Evolutionary conservation across 2,797 vertebrate species (phyloP).

Genomic region (Rhinatrema bivittatum): DNA sequence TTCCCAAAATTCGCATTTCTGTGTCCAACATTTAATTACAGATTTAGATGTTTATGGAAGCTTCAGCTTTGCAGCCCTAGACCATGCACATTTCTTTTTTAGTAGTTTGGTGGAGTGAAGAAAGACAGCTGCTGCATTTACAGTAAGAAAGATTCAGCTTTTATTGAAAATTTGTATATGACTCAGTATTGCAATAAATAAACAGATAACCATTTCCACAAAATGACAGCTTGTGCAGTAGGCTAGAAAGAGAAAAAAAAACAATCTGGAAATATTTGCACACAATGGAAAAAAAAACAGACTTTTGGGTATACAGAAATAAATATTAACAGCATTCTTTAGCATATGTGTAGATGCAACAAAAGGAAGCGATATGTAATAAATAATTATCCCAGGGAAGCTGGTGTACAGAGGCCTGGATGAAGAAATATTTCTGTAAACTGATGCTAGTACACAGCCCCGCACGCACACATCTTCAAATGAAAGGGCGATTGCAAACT

Average conservation of each 20-base stretch:
- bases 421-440: constrained; percentile 46
- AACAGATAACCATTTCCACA: constrained; percentile 76
- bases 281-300: constrained; percentile 53
- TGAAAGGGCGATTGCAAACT: constrained; percentile 21
- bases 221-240: constrained; percentile 44
- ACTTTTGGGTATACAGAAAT: constrained; percentile 64
- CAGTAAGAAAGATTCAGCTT: constrained; percentile 83
- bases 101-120: no score
- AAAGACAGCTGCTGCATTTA: constrained; percentile 35
- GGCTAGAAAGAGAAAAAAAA: constrained; percentile 57
- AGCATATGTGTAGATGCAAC: constrained; percentile 56
- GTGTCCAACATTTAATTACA: no score
- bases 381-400: constrained; percentile 67
- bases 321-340: constrained; percentile 73
- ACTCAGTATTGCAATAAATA: constrained; percentile 92
- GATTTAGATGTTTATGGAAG: no score
- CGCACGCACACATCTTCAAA: constrained; percentile 36
- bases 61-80: no score
- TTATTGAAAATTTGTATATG: constrained; percentile 92
- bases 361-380: constrained; percentile 56
- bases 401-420: constrained; percentile 40
- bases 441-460: constrained; percentile 37
- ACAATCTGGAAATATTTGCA: constrained; percentile 55
- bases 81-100: no score
- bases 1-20: no score